Evolutionary conservation across 2,888 invertebrate species (phyloP).

Genomic region (Hylaea fasciaria): DNA sequence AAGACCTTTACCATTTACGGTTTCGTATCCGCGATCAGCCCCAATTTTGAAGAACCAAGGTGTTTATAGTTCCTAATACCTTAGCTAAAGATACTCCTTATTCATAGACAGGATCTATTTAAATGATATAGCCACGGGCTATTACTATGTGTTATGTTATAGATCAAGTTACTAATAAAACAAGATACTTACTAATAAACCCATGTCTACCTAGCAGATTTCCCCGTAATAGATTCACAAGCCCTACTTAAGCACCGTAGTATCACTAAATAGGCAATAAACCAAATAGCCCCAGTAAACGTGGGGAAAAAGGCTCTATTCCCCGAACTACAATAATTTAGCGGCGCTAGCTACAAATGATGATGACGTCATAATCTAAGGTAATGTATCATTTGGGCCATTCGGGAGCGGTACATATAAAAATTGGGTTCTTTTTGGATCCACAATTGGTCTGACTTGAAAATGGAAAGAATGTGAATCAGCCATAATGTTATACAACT

Average conservation of each 20-base stretch:
- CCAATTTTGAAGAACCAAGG: no score
- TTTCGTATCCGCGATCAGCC: no score
- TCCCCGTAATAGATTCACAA: slow-evolving; percentile 2
- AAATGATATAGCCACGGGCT: no score
- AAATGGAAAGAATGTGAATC: background rate
- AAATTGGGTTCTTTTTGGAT: slow-evolving; percentile 35
- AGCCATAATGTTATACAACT: no score
- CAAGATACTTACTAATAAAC: background rate
- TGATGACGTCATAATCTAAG: slow-evolving; percentile 50
- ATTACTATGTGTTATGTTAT: no score
- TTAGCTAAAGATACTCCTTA: no score
- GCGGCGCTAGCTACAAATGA: slow-evolving; percentile 49
- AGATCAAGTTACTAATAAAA: no score
- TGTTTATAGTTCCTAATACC: no score
- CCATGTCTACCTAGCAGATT: background rate
- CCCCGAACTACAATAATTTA: slow-evolving; percentile 56
- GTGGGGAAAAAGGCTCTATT: slow-evolving; percentile 44
- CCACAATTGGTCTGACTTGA: slow-evolving; percentile 10
- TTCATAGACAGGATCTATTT: no score
- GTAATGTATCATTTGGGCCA: slow-evolving; percentile 33
- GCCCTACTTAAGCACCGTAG: background rate
- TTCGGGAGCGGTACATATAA: slow-evolving; percentile 19
- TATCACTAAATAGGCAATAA: slow-evolving; percentile 35
- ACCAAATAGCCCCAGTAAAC: slow-evolving; percentile 45
- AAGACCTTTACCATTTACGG: no score